Conservation (phyloP, 2,113 vertebrate genomes). For the Amphilophus citrinellus region DNA sequence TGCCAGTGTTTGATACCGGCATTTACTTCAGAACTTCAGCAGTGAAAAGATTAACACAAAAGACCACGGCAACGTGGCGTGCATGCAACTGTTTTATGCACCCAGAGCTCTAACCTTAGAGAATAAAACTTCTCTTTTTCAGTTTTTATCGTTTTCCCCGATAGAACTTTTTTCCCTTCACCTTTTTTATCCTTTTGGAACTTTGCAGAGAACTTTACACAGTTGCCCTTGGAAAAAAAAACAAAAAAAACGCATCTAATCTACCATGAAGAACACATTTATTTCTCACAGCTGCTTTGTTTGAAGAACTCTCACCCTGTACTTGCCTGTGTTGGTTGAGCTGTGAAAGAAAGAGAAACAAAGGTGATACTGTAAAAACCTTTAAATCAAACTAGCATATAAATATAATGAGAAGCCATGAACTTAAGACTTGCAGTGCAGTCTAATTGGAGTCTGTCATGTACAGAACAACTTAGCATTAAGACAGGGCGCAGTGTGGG, state of each 20-base stretch:
- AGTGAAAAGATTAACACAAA: conserved; percentile 34
- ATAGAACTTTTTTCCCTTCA: conserved; percentile 21
- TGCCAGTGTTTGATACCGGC: conserved; percentile 32
- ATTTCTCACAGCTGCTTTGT: conserved; percentile 38
- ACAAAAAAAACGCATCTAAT: neutral
- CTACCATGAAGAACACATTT: conserved; percentile 21
- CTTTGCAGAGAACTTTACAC: conserved; percentile 19
- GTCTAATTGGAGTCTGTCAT: conserved; percentile 19
- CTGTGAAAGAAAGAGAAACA: conserved; percentile 26
- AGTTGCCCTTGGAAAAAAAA: conserved; percentile 29
- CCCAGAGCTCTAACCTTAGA: neutral
- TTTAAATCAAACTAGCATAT: neutral
- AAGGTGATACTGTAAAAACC: neutral
- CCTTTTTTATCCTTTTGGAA: neutral
- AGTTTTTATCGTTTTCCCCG: neutral
- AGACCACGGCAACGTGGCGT: conserved; percentile 50
- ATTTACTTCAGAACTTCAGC: conserved; percentile 32
- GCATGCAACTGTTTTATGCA: conserved; percentile 6
- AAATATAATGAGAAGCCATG: neutral
- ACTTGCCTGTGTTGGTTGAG: conserved; percentile 7
- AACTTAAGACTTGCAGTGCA: neutral
- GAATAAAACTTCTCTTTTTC: neutral
- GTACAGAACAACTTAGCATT: neutral
- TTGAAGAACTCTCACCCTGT: conserved; percentile 29
- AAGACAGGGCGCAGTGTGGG: neutral